Percentiles rank a stretch among this genome's conserved stretches.
Evolutionary conservation across 2,888 invertebrate genomes (phyloP).

Genomic region (Hymenopus coronatus): DNA sequence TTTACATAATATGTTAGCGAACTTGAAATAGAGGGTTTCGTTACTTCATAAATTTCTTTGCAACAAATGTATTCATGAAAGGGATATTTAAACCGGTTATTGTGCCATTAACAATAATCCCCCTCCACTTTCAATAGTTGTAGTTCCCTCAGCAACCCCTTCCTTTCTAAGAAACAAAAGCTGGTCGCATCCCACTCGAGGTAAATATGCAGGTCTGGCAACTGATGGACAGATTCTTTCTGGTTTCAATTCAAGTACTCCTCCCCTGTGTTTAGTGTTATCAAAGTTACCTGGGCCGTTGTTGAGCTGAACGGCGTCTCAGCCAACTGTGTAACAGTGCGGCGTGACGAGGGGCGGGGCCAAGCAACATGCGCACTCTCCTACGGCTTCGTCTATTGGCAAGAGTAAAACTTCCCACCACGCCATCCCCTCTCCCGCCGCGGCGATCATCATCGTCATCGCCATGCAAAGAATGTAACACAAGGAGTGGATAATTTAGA

Average conservation of each 20-base stretch:
- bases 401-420: slow-evolving; percentile 16
- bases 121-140: too few species aligned
- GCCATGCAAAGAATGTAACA: background rate
- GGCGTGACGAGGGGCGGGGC: background rate
- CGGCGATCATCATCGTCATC: background rate
- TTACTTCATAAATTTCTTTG: too few species aligned
- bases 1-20: too few species aligned
- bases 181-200: background rate
- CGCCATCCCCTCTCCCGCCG: background rate
- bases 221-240: too few species aligned
- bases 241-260: background rate
- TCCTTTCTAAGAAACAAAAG: background rate
- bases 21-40: too few species aligned
- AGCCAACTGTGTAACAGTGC: background rate
- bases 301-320: background rate
- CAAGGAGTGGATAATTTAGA: background rate
- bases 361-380: background rate
- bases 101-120: too few species aligned
- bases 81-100: too few species aligned
- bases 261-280: background rate
- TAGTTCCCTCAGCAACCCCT: background rate
- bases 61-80: too few species aligned
- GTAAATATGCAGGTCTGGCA: background rate
- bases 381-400: background rate
- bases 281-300: background rate